phyloP scores from a whole-genome alignment of 2,797 vertebrate genomes.

The Centropyge bicolor region DNA sequence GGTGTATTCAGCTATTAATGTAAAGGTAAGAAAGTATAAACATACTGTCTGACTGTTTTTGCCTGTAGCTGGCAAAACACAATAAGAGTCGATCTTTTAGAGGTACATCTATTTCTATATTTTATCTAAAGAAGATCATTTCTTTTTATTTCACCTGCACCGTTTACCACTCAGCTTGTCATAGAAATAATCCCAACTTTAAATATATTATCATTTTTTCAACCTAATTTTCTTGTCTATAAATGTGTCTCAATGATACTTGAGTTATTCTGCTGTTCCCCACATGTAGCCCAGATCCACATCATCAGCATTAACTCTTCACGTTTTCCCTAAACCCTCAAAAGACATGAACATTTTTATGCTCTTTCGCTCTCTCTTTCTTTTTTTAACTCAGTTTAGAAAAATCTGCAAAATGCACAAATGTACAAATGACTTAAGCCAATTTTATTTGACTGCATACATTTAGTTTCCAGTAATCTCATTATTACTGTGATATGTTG shows the following conservation, averaged over 20 bases:
- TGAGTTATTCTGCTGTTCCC: background rate
- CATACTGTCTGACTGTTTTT: background rate
- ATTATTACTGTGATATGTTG: conserved; percentile 41
- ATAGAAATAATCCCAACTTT: background rate
- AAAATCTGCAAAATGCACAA: conserved; percentile 9
- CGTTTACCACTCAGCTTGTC: conserved; percentile 17
- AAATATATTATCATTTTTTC: background rate
- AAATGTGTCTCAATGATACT: background rate
- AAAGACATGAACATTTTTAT: background rate
- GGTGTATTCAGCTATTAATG: conserved; percentile 35
- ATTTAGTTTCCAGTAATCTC: conserved; percentile 20
- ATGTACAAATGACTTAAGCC: conserved; percentile 2
- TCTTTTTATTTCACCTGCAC: conserved; percentile 3
- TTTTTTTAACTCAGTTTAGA: background rate
- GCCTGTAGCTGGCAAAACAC: conserved; percentile 33
- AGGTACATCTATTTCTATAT: too few relatives aligned
- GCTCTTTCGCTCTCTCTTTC: background rate
- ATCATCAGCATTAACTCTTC: background rate
- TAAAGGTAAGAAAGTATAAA: conserved; percentile 51
- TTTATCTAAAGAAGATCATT: background rate
- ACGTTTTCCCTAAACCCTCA: background rate
- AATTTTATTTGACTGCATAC: background rate
- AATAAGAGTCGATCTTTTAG: background rate
- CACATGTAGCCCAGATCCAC: background rate
- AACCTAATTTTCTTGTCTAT: background rate